Base-by-base conservation (phyloP, 2,797 vertebrate species). In the Paratrypauchen microcephalus region DNA sequence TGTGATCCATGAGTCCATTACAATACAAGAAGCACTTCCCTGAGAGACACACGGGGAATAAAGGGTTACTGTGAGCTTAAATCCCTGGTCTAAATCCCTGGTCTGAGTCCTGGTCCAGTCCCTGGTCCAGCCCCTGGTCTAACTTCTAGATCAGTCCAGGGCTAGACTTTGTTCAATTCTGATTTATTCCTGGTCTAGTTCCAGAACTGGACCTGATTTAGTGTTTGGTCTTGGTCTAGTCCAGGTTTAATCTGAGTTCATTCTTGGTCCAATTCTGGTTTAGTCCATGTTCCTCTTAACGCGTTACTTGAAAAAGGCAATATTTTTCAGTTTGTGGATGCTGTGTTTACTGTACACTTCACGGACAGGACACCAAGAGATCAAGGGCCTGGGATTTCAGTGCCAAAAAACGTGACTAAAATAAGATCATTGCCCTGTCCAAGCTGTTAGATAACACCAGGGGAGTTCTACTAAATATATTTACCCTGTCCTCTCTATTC, bases 21-120 rank as follows among this genome's bases (percentile, higher is more conserved):
- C 97, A 99, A 85, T 98, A 98, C 6, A 99, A 88, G 82, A 98
- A 96, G 71, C 97, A 98, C 82, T 95, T 98, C 95, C 97, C 97
- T 98, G 91, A 18, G 73, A 76, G 23, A 64, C 11, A 66, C 5
- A n/a, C 0, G 75, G 47, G n/a, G 61, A 11, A 0, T 28, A 2
- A 36, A 0, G 2, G 23, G 26, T 72, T 9, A 15, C 19, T 52
- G 1, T 45, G 13, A 15, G 16, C 19, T 9, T 0, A 9, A 36
- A 2, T 36, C 32, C 32, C 1, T 36, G 32, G 8, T 36, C 8
- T 9, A 36, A 8, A 6, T 9, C 32, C 32, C 8, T 36, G 32
- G 7, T 36, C 7, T 9, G 2, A 36, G 32, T 9, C 32, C 32
- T 9, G 7, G 32, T 36, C 8, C 0, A 36, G 8, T 1, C 7